phyloP scores from a whole-genome alignment of 2,113 vertebrate genomes.

The Chamaea fasciata region DNA sequence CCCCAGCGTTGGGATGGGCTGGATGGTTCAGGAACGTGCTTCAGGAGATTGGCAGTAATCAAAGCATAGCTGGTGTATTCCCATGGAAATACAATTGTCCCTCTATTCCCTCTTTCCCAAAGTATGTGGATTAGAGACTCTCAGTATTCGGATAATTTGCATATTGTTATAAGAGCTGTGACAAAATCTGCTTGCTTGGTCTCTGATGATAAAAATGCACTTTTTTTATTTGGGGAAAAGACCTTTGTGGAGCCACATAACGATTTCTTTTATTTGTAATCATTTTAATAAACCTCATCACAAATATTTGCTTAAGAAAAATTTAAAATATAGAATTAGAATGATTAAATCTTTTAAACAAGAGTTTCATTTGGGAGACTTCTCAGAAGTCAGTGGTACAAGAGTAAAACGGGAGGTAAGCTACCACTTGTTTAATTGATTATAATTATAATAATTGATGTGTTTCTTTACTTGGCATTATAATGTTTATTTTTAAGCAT shows the following conservation, averaged over 20 bases:
- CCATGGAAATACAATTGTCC: neutral
- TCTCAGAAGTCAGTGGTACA: neutral
- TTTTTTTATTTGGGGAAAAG: neutral
- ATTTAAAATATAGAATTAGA: neutral
- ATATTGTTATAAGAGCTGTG: neutral
- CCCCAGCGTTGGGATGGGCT: accelerated
- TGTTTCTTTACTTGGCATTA: neutral
- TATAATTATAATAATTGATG: neutral
- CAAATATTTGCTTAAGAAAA: neutral
- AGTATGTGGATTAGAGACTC: neutral
- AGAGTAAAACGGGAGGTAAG: neutral
- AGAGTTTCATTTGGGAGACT: neutral
- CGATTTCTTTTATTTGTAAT: neutral
- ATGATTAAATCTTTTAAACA: neutral
- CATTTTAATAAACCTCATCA: neutral
- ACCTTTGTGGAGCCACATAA: neutral
- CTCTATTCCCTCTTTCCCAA: neutral
- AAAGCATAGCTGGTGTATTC: neutral
- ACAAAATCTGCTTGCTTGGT: neutral
- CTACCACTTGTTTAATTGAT: neutral
- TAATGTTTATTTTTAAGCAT: neutral
- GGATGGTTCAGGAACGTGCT: accelerated
- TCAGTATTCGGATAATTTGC: neutral
- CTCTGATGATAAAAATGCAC: neutral
- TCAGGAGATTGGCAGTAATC: neutral